Evolutionary conservation across 2,113 vertebrate genomes (phyloP).

Genomic region (Dipodomys merriami): DNA sequence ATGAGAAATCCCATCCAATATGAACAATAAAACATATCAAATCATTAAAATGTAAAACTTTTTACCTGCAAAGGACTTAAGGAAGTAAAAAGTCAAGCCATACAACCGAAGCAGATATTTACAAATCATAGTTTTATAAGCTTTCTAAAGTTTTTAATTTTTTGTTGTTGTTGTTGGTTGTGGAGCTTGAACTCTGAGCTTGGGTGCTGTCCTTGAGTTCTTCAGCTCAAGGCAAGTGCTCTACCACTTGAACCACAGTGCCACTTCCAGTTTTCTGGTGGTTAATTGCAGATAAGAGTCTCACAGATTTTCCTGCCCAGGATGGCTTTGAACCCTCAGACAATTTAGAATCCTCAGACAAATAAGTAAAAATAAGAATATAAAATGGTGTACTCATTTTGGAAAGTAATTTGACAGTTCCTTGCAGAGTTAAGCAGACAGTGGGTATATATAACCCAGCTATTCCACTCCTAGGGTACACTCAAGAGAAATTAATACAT

Average conservation of each 20-base stretch:
- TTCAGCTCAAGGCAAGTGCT: too few relatives aligned
- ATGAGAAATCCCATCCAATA: constrained; percentile 1
- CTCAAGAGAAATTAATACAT: not conserved
- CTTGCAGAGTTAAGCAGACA: not conserved
- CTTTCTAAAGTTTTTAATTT: not conserved
- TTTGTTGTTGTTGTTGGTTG: not conserved
- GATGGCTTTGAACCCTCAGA: too few relatives aligned
- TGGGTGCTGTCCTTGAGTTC: too few relatives aligned
- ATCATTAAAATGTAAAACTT: not conserved
- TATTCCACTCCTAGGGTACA: not conserved
- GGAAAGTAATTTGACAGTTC: not conserved
- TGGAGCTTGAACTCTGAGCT: too few relatives aligned
- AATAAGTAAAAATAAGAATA: not conserved
- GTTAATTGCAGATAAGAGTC: too few relatives aligned
- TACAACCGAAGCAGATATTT: not conserved
- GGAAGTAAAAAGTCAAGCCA: not conserved
- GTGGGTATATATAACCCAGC: not conserved
- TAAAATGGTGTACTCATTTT: constrained; percentile 4
- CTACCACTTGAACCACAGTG: too few relatives aligned
- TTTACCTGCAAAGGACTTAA: not conserved
- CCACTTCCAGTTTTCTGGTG: too few relatives aligned
- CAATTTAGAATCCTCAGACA: not conserved
- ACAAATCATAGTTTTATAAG: not conserved
- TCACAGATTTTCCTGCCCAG: too few relatives aligned
- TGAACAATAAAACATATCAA: not conserved